Evolutionary conservation across 2,113 vertebrate species (phyloP).

Genomic region (Panurus biarmicus): DNA sequence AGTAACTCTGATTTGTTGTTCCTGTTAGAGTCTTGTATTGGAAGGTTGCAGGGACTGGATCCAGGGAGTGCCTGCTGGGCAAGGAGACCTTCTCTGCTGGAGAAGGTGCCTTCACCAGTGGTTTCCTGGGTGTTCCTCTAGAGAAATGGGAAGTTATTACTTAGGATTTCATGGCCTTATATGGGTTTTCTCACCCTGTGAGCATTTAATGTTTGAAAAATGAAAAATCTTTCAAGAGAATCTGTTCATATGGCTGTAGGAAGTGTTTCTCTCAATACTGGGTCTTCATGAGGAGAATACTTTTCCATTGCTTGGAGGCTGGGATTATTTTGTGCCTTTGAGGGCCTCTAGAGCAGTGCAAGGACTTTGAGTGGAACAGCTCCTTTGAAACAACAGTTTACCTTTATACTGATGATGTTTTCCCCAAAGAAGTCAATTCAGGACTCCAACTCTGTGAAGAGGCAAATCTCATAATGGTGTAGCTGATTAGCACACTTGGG

Average conservation of each 20-base stretch:
- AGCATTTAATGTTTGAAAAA: not conserved
- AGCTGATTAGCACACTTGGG: not conserved
- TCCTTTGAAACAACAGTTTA: not conserved
- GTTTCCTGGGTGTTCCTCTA: not conserved
- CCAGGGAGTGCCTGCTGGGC: not conserved
- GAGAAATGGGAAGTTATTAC: not conserved
- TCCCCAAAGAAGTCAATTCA: not conserved
- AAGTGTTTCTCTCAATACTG: not conserved
- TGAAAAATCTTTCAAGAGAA: not conserved
- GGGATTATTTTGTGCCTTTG: not conserved
- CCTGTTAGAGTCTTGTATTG: not conserved
- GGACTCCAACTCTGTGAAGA: not conserved
- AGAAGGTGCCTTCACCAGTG: not conserved
- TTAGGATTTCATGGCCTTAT: rapidly evolving
- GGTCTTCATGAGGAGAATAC: not conserved
- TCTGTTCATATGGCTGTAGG: not conserved
- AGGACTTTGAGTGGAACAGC: not conserved
- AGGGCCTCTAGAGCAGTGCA: not conserved
- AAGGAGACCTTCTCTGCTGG: not conserved
- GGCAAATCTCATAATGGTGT: not conserved
- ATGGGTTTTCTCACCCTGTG: not conserved
- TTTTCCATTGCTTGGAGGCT: not conserved
- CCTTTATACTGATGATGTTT: not conserved
- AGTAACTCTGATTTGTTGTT: not conserved
- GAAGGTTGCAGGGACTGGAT: not conserved